Base-by-base conservation (phyloP, 2,888 invertebrate genomes). In the Drosophila emarginata region DNA sequence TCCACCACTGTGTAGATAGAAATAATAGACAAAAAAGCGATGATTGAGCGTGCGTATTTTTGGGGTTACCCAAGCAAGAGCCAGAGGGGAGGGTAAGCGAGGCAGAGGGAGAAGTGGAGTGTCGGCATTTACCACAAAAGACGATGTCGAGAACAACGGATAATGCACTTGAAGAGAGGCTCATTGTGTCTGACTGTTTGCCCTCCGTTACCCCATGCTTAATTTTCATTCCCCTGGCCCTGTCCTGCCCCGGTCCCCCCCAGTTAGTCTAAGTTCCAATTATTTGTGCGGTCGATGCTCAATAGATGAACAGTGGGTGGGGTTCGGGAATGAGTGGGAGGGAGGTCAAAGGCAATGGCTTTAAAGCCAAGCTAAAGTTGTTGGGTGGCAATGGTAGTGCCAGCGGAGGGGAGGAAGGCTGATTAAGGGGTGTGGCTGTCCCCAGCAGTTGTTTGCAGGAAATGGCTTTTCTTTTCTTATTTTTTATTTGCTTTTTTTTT, bases 11-110 rank as follows among this genome's bases (percentile, higher is more conserved):
- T 9, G 21, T 45, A 12, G 45, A 14, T 21, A 9, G 21, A 45
- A 45, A 45, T 45, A 84, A 81, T 84, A 87, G 87, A 81, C 87
- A 87, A 87, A 45, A 81, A 87, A 80, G 2, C 85, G 85, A 87
- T 83, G 82, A 83, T 83, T 84, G 82, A 83, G 82, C 87, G 87
- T 83, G 82, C 87, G 82, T 83, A 83, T 87, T 83, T 85, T 76
- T 1, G 53, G 21, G 21, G n/a, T 58, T 12, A 18, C 21, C 45
- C 45, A 45, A 45, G 45, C 54, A 61, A 26, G 45, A 14, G 11
- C 23, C 2, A 23, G 23, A 15, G 18, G 7, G 11, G 21, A 9
- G 58, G 3, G 3, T 11, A 23, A n/a, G 11, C 28, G 39, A 18
- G 9, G 5, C 39, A 28, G 32, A 4, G 45, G 18, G 12, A 2